Evolutionary conservation across 1,140 invertebrate species (phyloP), one percentile per base, ranked within the genome.

Genomic region (Drosophila sechellia): DNA sequence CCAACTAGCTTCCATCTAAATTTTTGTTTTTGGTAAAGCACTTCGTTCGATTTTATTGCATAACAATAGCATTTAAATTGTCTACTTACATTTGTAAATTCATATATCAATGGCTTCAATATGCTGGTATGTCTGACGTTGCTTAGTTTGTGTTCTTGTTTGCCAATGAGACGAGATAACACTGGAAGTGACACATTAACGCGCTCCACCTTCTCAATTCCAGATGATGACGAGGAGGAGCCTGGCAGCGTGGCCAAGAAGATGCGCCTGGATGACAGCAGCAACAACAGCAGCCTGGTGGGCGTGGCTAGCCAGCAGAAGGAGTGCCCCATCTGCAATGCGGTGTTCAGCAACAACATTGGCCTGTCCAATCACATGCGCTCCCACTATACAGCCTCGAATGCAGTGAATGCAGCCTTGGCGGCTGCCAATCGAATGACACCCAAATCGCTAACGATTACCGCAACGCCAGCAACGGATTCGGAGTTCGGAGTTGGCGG

Each of bases 361-460:
- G 91, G 87, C 0, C 63, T 92, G 2, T 92, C 91, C n/a, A 92
- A 92, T 78, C 91, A 92, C 25, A 92, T 92, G 91, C 79, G 91
- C 11, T 90, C 91, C 3, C 91, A 92, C 57, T 86, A 87, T 45
- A 90, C 90, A 0, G 83, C 84, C 27, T 79, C 89, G 13, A 90
- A 65, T 46, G 50, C 77, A 13, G 76, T 86, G 25, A 87, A 68
- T 45, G 84, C 84, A 1, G 84, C 77, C 2, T 40, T 81, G 53
- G 89, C 78, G 17, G 84, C 60, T 1, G 75, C 84, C 49, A 90
- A 85, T 70, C 79, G 76, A 6, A 90, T 90, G 85, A 80, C 90
- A 20, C 90, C 90, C 15, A 91, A 89, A 46, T 90, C 90, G 0
- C 42, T 91, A 37, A 91, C 84, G 27, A 91, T 91, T 11, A 91